Evolutionary conservation across 2,113 vertebrate genomes (phyloP), one percentile per base, ranked within the genome.

Genomic region (Pelusios castaneus): DNA sequence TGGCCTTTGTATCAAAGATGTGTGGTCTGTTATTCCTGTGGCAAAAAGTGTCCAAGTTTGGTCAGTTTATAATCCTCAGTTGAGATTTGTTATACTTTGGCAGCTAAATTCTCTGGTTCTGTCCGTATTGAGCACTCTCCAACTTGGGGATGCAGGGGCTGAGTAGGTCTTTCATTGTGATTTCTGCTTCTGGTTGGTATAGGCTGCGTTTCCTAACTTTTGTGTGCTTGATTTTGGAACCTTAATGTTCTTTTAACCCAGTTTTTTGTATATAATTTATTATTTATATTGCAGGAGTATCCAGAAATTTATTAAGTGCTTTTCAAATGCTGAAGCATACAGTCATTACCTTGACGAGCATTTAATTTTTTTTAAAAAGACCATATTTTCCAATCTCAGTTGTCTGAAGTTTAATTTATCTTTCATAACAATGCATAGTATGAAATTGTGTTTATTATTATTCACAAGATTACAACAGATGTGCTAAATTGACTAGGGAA

Each of bases 51-150:
- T 77, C 51, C 47, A 78, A 91, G 19, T 94, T 85, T 90, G 90
- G 80, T 90, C 80, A 82, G 58, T 81, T 85, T 84, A 1, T 92
- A 73, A 94, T 86, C 77, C 45, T 82, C 31, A 19, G 10, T 16
- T 9, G 94, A 89, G 89, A 95, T 89, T 97, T 95, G 95, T 93
- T 97, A 92, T 81, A 92, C 82, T 97, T 96, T 94, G 79, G 51
- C 1, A 5, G 81, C 95, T 96, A 67, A 67, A 67, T 67, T 43
- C 22, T 75, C 95, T 94, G 93, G 80, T 34, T 0, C 10, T 87
- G 90, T 83, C 89, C 77, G 94, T 95, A 91, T 89, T 85, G 34
- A 43, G 95, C 90, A 43, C 0, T 0, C 89, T 10, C 78, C 94
- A 84, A 95, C 80, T 92, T 29, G 31, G 90, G 17, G 0, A 84